These are phyloP conservation scores for Scaptodrosophila lebanonensis DNA, from an alignment of 1,140 invertebrate genomes.

Conservation along the genomic window DNA sequence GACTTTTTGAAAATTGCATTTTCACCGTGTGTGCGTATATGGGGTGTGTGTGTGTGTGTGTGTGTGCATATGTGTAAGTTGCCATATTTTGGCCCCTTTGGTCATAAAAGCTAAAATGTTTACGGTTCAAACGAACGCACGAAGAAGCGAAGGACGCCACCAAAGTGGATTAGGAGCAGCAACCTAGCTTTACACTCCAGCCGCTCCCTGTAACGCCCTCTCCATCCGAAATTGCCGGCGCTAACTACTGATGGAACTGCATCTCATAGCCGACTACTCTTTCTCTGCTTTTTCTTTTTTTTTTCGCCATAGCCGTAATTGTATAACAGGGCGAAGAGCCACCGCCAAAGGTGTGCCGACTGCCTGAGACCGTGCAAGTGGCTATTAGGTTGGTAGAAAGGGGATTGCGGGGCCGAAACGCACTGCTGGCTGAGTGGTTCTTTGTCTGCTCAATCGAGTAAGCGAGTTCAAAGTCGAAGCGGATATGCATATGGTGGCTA, in stretches of 20 bases:
- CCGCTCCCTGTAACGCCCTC: no score
- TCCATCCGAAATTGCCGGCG: no score
- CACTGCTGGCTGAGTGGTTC: conserved; percentile 27
- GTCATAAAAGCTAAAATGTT: conserved; percentile 44
- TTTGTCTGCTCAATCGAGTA: conserved; percentile 50
- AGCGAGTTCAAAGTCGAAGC: conserved; percentile 15
- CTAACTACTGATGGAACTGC: no score
- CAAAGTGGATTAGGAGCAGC: conserved; percentile 42
- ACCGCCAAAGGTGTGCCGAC: no score
- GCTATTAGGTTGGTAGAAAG: background rate
- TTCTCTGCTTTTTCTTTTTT: no score
- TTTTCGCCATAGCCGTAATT: no score
- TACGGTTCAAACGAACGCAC: conserved; percentile 38
- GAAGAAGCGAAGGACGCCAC: conserved; percentile 12
- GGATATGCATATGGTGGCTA: no score
- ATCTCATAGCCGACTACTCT: no score
- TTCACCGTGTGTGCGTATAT: conserved; percentile 19
- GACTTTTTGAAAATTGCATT: conserved; percentile 19
- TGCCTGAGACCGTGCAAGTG: no score
- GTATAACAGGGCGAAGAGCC: no score
- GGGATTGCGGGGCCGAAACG: no score
- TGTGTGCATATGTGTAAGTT: conserved; percentile 6
- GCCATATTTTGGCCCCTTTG: conserved; percentile 25
- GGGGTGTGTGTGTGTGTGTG: conserved; percentile 36
- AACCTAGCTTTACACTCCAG: no score